A percentile compares a stretch with the other conserved stretches of the same genome.
phyloP scores from a whole-genome alignment of 30 jellyfish, hydroid and myxozoan genomes.

The Calvadosia cruxmelitensis region DNA sequence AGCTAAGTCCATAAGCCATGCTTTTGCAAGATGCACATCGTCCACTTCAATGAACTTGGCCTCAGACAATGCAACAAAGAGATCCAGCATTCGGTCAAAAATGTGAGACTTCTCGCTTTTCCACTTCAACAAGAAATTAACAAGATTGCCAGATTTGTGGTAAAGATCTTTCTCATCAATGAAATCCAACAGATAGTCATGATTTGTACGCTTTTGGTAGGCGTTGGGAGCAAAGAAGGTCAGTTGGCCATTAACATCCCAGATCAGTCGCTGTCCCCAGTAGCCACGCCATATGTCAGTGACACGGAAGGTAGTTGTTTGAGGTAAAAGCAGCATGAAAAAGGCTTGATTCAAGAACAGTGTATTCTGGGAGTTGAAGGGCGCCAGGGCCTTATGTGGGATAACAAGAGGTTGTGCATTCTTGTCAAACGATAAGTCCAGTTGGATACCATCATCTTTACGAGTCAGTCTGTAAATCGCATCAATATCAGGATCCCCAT shows the following conservation, averaged over 20 bases:
- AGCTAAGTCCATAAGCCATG: conserved; percentile 80
- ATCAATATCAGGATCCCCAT: conserved; percentile 94
- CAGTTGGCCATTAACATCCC: conserved; percentile 95
- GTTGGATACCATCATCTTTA: conserved; percentile 59
- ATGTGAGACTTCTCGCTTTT: conserved; percentile 31
- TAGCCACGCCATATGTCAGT: conserved; percentile 92
- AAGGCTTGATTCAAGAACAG: conserved; percentile 61
- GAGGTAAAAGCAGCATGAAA: conserved; percentile 62
- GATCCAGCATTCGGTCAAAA: conserved; percentile 61
- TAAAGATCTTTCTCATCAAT: conserved; percentile 74
- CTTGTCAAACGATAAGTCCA: conserved; percentile 59
- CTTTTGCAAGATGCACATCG: conserved; percentile 66
- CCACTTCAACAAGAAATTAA: conserved; percentile 63
- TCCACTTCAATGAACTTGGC: conserved; percentile 54
- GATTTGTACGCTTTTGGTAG: conserved; percentile 87
- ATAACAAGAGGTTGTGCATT: conserved; percentile 60
- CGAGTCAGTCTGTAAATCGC: conserved; percentile 87
- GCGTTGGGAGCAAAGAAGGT: conserved; percentile 94
- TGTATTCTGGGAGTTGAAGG: conserved; percentile 89
- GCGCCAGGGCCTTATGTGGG: conserved; percentile 70
- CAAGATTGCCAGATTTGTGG: conserved; percentile 43
- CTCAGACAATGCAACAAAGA: conserved; percentile 53
- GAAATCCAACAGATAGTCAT: conserved; percentile 60
- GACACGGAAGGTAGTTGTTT: conserved; percentile 73
- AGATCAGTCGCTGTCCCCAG: conserved; percentile 69